Base-by-base conservation (phyloP, 2,888 invertebrate genomes). In the Drosophila fulvimacula region DNA sequence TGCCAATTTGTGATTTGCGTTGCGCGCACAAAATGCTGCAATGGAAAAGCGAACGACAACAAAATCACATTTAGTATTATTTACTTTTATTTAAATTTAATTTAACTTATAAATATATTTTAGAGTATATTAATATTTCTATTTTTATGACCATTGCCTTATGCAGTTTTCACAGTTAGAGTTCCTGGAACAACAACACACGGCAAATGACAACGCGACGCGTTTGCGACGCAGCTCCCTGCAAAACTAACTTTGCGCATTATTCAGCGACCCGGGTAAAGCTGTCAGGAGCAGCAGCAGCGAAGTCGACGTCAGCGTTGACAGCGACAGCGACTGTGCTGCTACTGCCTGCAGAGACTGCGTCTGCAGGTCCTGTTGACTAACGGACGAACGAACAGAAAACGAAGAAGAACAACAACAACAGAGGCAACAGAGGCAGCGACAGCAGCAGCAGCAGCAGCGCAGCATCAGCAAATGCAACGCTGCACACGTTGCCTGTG, bases 231-330 rank as follows among this genome's bases (percentile, higher is more conserved):
- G 88, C 85, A 79, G 82, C 78, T 77, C 74, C 76, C 77, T 83
- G 85, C 80, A 81, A 88, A 85, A 88, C 86, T 81, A 90, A 90
- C 89, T 90, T 82, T 90, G 90, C 90, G 89, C 90, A 90, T 89
- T 89, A 82, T 82, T 81, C 87, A 81, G 76, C 78, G 84, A 74
- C 82, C 82, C 87, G 82, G 82, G 82, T 86, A 82, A 83, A 82
- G 82, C 82, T 81, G 64, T 64, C 36, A 60, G 55, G 56, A 36
- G 49, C 27, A 36, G 34, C 36, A 11, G 38, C 52, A 17, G 21
- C 63, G 32, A 51, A 51, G 61, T 51, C 70, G 58, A 19, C 53
- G 41, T 13, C 65, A 48, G 21, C n/a, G n/a, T n/a, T n/a, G n/a
- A n/a, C 55, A 17, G 30, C 11, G 27, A 38, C 36, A n/a, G n/a